phyloP scores from a whole-genome alignment of 1,140 invertebrate species.

The Anthonomus grandis region DNA sequence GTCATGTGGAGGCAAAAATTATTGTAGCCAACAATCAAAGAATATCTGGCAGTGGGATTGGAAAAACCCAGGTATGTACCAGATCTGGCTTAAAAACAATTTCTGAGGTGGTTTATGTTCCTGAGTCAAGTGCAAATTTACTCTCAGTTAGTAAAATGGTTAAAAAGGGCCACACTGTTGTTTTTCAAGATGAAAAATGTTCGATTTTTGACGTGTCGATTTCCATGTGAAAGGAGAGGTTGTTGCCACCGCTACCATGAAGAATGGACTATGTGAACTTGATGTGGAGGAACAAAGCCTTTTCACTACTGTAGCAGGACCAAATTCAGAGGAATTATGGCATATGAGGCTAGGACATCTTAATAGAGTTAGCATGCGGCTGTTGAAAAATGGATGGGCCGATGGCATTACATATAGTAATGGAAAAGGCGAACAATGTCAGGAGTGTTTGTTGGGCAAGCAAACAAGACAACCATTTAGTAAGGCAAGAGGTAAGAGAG shows the following conservation, averaged over 20 bases:
- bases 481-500: slow-evolving; percentile 10
- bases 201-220: slow-evolving; percentile 14
- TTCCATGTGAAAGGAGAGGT: slow-evolving; percentile 16
- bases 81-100: slow-evolving; percentile 7
- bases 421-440: slow-evolving; percentile 11
- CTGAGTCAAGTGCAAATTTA: slow-evolving; percentile 24
- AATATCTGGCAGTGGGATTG: slow-evolving; percentile 13
- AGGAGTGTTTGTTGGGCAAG: slow-evolving; percentile 29
- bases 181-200: slow-evolving; percentile 18
- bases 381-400: slow-evolving; percentile 21
- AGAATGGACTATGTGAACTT: slow-evolving; percentile 21
- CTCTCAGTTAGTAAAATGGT: slow-evolving; percentile 26
- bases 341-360: slow-evolving; percentile 26
- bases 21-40: slow-evolving; percentile 16
- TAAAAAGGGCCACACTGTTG: slow-evolving; percentile 14
- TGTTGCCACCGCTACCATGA: slow-evolving; percentile 16
- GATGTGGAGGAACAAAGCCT: slow-evolving; percentile 7
- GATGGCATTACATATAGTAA: slow-evolving; percentile 10
- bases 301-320: not conserved
- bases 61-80: slow-evolving; percentile 10
- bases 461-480: slow-evolving; percentile 22
- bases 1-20: no score
- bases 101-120: slow-evolving; percentile 20
- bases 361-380: slow-evolving; percentile 20
- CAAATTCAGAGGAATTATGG: slow-evolving; percentile 21